Conservation (phyloP, 2,888 invertebrate species). For the Stenichneumon culpator region DNA sequence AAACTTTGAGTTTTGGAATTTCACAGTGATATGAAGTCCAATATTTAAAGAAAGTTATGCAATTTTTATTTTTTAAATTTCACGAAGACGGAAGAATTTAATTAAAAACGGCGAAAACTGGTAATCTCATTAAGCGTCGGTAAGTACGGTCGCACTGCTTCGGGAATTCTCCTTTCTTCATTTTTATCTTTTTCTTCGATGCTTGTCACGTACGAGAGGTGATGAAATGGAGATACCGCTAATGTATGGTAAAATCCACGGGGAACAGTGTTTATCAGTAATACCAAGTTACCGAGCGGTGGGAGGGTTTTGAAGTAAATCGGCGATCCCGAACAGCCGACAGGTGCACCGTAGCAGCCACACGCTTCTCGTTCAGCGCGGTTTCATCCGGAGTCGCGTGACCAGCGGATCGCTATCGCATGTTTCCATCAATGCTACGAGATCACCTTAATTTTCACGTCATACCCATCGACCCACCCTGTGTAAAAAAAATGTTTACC, state of each 20-base stretch:
- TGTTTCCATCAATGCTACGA: constrained; percentile 21
- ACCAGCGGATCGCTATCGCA: constrained; percentile 8
- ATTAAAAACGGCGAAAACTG: neutral
- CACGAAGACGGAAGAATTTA: neutral
- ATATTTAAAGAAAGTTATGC: neutral
- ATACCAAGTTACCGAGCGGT: constrained; percentile 18
- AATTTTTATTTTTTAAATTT: neutral
- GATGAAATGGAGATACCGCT: constrained; percentile 21
- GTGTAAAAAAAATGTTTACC: neutral
- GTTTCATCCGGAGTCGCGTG: constrained; percentile 12
- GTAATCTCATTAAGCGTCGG: neutral
- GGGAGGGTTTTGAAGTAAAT: constrained; percentile 28
- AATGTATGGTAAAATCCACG: constrained; percentile 14
- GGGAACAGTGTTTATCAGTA: constrained; percentile 24
- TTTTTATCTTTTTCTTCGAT: constrained; percentile 5
- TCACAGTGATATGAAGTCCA: too few relatives aligned
- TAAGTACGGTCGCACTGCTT: neutral
- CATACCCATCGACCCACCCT: neutral
- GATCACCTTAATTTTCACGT: constrained; percentile 27
- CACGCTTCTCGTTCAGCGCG: constrained; percentile 20
- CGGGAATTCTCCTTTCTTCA: neutral
- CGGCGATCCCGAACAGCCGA: constrained; percentile 8
- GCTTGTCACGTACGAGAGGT: neutral
- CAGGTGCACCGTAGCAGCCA: constrained; percentile 13
- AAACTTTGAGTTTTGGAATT: too few relatives aligned